Base-by-base conservation (phyloP, 1,140 invertebrate species). In the Lepidurus packardi region DNA sequence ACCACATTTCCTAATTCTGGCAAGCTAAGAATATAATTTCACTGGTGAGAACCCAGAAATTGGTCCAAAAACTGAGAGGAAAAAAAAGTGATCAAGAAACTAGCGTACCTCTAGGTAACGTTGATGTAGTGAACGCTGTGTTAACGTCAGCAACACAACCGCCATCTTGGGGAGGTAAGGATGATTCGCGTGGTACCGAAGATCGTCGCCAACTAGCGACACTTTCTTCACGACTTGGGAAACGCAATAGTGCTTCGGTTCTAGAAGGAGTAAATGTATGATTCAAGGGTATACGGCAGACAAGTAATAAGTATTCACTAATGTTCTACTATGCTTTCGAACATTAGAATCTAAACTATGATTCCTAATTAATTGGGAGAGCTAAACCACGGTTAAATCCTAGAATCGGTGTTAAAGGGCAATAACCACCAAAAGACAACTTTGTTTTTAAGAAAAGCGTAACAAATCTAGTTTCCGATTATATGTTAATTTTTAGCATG, bases 111-210 rank as follows among this genome's bases (percentile, higher is more conserved):
- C 53, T 65, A 7, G 53, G 53, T 65, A 65, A 16, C 6, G 53
- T 65, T 65, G 53, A 65, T 16, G 53, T 65, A 16, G 53, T 65
- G 21, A n/a, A 65, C 8, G 53, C 53, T 65, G 53, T n/a, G 53
- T 21, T 65, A 1, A 21, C 21, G 13, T 65, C 53, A 13, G n/a
- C 21, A 21, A 65, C 13, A 16, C 25, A 16, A 24, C 16, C 21
- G n/a, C 43, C 21, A 47, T 44, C 45, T 43, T 77, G 75, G 3
- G 75, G 75, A 77, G 21, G 75, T 44, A 47, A 16, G 21, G 75
- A 77, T 44, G 43, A 11, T 43, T 25, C 75, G 8, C 74, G 74
- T 21, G 34, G 74, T 7, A 75, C 53, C 16, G 53, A 65, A 65
- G 53, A 65, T 16, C 53, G 53, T 1, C 53, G 53, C 53, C 53